These are phyloP conservation scores for Argopecten irradians DNA, from an alignment of 1,140 invertebrate species.

Conservation along the genomic window DNA sequence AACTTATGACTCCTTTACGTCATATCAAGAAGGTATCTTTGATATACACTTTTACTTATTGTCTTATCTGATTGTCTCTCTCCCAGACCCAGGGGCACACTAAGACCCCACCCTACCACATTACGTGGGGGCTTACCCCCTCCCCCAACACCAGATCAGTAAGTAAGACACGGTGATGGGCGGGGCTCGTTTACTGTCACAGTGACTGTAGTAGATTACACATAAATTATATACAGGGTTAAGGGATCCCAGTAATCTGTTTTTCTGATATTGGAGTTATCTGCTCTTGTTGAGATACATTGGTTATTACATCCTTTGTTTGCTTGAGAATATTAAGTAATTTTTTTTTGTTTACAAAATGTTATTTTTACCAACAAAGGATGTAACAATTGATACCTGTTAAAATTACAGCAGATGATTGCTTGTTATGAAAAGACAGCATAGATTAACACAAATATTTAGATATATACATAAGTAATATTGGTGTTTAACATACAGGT, in stretches of 20 bases:
- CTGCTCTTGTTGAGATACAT: too few relatives aligned
- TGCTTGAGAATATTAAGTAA: too few relatives aligned
- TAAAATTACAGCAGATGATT: too few relatives aligned
- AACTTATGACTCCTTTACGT: background rate
- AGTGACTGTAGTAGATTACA: background rate
- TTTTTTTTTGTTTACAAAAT: too few relatives aligned
- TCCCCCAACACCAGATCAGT: background rate
- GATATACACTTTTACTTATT: background rate
- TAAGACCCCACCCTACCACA: conserved; percentile 6
- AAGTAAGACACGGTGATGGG: background rate
- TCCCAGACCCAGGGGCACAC: background rate
- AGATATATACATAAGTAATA: background rate
- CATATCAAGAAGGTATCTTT: conserved; percentile 13
- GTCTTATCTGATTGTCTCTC: background rate
- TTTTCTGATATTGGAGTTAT: too few relatives aligned
- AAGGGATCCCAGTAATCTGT: too few relatives aligned
- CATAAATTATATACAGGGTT: too few relatives aligned
- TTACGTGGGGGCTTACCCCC: conserved; percentile 4
- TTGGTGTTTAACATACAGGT: background rate
- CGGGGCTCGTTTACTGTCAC: background rate
- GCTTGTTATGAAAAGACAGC: too few relatives aligned
- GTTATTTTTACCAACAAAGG: too few relatives aligned
- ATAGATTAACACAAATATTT: background rate
- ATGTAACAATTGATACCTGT: too few relatives aligned
- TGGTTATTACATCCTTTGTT: too few relatives aligned